Evolutionary conservation across 2,797 vertebrate genomes (phyloP).

Genomic region (Tamandua tetradactyla): DNA sequence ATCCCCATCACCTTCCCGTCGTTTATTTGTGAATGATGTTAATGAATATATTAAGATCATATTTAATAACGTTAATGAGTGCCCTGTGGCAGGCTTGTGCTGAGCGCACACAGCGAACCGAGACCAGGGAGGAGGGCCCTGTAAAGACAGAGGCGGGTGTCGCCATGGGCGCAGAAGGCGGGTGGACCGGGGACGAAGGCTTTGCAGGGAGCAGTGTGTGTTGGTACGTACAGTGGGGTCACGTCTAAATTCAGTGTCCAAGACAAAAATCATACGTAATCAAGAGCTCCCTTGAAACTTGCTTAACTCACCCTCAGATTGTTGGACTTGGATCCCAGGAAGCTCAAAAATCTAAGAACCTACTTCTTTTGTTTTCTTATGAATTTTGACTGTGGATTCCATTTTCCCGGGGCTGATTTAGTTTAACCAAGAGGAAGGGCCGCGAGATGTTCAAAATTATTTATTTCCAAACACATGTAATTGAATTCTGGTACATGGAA

Average conservation of each 20-base stretch:
- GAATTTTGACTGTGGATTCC: background rate
- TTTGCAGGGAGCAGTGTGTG: rapidly evolving
- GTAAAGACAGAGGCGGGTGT: no score
- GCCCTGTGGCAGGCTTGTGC: no score
- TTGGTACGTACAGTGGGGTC: rapidly evolving
- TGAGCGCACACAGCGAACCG: no score
- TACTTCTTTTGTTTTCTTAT: background rate
- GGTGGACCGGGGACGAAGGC: no score
- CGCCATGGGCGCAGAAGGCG: no score
- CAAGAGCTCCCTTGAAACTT: background rate
- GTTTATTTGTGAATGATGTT: no score
- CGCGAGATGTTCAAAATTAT: background rate
- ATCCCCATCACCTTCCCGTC: background rate
- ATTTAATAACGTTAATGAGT: no score
- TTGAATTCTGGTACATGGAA: background rate
- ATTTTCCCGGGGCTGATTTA: background rate
- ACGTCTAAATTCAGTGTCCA: background rate
- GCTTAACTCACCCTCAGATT: background rate
- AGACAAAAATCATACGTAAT: background rate
- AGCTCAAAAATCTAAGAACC: background rate
- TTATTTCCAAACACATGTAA: background rate
- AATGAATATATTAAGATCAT: no score
- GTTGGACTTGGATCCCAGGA: background rate
- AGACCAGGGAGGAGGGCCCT: no score
- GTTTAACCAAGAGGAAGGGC: background rate